Conservation (phyloP, 1,140 invertebrate species). For the Drosophila sp. region DNA sequence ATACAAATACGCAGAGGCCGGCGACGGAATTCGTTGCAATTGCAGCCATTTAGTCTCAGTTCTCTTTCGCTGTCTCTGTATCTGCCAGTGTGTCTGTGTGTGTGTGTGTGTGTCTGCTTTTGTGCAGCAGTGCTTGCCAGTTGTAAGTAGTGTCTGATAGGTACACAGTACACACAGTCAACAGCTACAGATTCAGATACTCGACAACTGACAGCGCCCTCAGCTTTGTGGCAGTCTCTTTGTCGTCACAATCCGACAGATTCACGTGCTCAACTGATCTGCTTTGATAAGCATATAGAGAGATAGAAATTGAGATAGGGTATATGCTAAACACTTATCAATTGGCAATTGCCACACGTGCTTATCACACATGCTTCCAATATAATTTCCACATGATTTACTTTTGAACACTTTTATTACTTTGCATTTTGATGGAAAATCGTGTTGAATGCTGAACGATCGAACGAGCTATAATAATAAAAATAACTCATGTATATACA, state of each 20-base stretch:
- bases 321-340: neutral
- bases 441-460: slow-evolving; percentile 53
- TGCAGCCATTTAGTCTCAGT: slow-evolving; percentile 48
- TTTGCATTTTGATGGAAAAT: slow-evolving; percentile 35
- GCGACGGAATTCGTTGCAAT: slow-evolving; percentile 64
- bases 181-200: slow-evolving; percentile 29
- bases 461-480: slow-evolving; percentile 24
- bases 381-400: slow-evolving; percentile 27
- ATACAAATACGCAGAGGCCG: slow-evolving; percentile 54
- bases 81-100: slow-evolving; percentile 5
- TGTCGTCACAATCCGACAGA: slow-evolving; percentile 6
- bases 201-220: slow-evolving; percentile 9
- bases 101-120: slow-evolving; percentile 42
- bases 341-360: slow-evolving; percentile 11
- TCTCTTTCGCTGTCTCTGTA: slow-evolving; percentile 13
- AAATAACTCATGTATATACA: slow-evolving; percentile 11
- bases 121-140: slow-evolving; percentile 54
- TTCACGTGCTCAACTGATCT: slow-evolving; percentile 7
- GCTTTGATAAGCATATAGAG: slow-evolving; percentile 13
- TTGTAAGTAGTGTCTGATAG: slow-evolving; percentile 64
- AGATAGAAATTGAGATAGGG: neutral
- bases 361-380: slow-evolving; percentile 12
- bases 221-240: slow-evolving; percentile 1
- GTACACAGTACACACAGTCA: slow-evolving; percentile 43
- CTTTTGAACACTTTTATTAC: slow-evolving; percentile 20